Evolutionary conservation across 2,888 invertebrate genomes (phyloP).

Genomic region (Odontomyia ornata): DNA sequence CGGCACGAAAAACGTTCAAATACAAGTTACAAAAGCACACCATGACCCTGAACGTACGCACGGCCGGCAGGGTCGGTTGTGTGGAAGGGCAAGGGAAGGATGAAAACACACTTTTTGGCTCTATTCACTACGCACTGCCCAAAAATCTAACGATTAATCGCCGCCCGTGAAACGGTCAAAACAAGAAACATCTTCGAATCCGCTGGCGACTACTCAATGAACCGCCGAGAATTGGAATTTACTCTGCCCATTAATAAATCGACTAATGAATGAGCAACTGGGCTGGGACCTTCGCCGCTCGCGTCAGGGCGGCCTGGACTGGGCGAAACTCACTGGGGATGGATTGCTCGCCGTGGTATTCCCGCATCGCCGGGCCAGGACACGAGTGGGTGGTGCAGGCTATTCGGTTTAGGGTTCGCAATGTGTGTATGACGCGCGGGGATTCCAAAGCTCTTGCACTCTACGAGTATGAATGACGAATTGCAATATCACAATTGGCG

Average conservation of each 20-base stretch:
- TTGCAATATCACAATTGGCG: too few species aligned
- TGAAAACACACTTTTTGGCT: neutral
- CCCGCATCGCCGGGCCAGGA: too few species aligned
- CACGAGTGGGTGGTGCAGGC: too few species aligned
- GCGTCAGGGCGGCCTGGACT: too few species aligned
- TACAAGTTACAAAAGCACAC: too few species aligned
- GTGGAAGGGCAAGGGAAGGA: neutral
- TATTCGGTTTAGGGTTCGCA: too few species aligned
- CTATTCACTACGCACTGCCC: neutral
- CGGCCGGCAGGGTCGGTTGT: neutral
- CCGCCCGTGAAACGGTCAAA: neutral
- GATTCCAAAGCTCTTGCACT: neutral
- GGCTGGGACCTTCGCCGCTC: neutral
- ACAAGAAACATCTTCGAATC: neutral
- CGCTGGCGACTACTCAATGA: slow-evolving; percentile 14
- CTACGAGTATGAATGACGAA: neutral
- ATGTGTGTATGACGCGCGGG: neutral
- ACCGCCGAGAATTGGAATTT: slow-evolving; percentile 7
- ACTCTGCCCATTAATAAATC: slow-evolving; percentile 32
- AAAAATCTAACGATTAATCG: neutral
- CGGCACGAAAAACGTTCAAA: too few species aligned
- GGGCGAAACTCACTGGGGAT: too few species aligned
- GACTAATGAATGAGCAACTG: slow-evolving; percentile 29
- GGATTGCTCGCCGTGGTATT: too few species aligned
- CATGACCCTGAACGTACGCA: too few species aligned